Evolutionary conservation across 2,888 invertebrate genomes (phyloP).

Genomic region (Frankliniella fusca): DNA sequence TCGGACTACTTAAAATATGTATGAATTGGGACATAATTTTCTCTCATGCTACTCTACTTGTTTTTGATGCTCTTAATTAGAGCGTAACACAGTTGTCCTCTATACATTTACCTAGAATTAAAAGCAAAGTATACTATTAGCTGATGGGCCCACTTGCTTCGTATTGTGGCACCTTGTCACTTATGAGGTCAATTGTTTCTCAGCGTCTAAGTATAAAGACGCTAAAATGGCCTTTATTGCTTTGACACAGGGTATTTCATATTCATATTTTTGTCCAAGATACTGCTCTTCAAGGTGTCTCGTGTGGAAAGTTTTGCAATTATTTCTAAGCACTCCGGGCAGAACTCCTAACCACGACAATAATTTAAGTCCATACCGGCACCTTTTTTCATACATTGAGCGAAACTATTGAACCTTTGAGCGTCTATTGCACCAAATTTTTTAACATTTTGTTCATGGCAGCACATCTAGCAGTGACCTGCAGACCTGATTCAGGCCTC

Average conservation of each 20-base stretch:
- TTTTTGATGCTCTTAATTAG: too few relatives aligned
- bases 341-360: background rate
- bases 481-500: background rate
- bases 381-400: too few relatives aligned
- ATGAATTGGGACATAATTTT: too few relatives aligned
- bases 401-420: too few relatives aligned
- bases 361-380: background rate
- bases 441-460: background rate
- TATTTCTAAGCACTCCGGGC: background rate
- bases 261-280: constrained; percentile 20
- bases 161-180: background rate
- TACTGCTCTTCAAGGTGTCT: too few relatives aligned
- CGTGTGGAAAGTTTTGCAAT: too few relatives aligned
- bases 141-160: constrained; percentile 1
- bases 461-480: background rate
- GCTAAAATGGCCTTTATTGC: background rate
- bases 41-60: too few relatives aligned
- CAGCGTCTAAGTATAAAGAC: background rate
- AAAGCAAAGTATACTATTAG: background rate
- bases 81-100: too few relatives aligned
- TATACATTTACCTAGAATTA: background rate
- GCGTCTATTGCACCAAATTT: background rate
- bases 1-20: too few relatives aligned
- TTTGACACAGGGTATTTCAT: constrained; percentile 23
- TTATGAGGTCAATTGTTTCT: constrained; percentile 1